phyloP scores from a whole-genome alignment of 2,797 vertebrate species.

The Hippopotamyrus pictus region DNA sequence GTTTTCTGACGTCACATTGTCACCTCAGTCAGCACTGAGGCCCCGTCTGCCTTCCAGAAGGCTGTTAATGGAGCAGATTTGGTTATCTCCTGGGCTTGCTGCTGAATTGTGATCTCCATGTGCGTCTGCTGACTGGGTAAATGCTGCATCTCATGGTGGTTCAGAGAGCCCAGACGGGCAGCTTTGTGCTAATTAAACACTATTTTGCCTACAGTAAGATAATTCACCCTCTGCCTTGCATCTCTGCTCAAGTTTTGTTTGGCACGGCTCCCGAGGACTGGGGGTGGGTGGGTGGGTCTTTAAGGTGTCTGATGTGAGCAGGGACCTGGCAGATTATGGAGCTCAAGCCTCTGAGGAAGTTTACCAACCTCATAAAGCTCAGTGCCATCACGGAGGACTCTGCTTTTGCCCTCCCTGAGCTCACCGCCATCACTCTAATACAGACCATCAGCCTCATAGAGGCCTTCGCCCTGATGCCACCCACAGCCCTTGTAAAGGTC shows the following conservation, averaged over 20 bases:
- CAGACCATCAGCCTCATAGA: background rate
- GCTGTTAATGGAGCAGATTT: background rate
- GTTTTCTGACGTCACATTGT: background rate
- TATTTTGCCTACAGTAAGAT: background rate
- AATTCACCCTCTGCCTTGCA: background rate
- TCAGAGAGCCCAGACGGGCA: background rate
- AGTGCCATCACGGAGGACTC: background rate
- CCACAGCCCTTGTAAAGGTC: background rate
- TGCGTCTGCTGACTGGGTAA: background rate
- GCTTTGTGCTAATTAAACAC: background rate
- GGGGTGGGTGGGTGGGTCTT: background rate
- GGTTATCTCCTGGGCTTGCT: background rate
- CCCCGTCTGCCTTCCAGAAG: background rate
- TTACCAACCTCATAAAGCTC: background rate
- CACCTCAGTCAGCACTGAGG: background rate
- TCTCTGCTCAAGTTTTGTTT: background rate
- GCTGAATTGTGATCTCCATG: background rate
- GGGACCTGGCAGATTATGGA: background rate
- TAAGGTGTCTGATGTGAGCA: background rate
- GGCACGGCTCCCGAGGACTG: background rate
- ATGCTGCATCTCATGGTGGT: background rate
- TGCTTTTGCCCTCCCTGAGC: background rate
- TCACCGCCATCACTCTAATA: background rate
- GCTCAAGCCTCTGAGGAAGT: background rate
- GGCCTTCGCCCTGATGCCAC: background rate